Evolutionary conservation across 2,888 invertebrate species (phyloP), one percentile per base, ranked within the genome.

Genomic region (Spodoptera littoralis): DNA sequence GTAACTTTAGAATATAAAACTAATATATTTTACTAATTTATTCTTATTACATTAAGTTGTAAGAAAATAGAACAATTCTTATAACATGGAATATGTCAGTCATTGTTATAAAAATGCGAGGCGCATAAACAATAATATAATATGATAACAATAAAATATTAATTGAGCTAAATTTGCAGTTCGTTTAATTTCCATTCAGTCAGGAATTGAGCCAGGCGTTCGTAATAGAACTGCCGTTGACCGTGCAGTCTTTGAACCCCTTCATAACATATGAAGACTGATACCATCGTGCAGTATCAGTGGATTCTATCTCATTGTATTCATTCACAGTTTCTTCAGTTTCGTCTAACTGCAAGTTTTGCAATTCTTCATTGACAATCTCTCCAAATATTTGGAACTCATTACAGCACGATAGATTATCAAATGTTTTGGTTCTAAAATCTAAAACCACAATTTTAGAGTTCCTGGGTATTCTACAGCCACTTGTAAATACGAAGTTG

Each of bases 201-300:
- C 79, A 86, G 69, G 84, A 85, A 60, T 85, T 81, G 41, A 87
- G 72, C 96, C 96, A 96, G 48, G 88, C 81, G 78, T 95, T 95
- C 12, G 94, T 93, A 24, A 95, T 90, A 11, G 96, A 95, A 75
- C 87, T 90, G 41, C 95, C 95, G 86, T 95, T 93, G 12, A 96
- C 89, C 83, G 93, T 83, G 77, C 92, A 92, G 81, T 96, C 96
- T 89, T 95, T 96, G 77, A 95, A 96, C 18, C 96, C 96, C 83
- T 95, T 95, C 87, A 96, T 90, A 36, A 94, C 85, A 84, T 93
- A 92, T 56, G 89, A 93, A 18, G 95, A 95, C 78, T 96, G 95
- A 84, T 92, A 95, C 96, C 96, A 96, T 56, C 84, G 86, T 11
- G 79, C 73, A 30, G 72, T 72, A 65, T 90, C 84, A 4, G 86